Percentiles rank a stretch among this genome's conserved stretches.
phyloP scores from a whole-genome alignment of 2,797 vertebrate genomes.

The Sebastiscus albofasciatus region DNA sequence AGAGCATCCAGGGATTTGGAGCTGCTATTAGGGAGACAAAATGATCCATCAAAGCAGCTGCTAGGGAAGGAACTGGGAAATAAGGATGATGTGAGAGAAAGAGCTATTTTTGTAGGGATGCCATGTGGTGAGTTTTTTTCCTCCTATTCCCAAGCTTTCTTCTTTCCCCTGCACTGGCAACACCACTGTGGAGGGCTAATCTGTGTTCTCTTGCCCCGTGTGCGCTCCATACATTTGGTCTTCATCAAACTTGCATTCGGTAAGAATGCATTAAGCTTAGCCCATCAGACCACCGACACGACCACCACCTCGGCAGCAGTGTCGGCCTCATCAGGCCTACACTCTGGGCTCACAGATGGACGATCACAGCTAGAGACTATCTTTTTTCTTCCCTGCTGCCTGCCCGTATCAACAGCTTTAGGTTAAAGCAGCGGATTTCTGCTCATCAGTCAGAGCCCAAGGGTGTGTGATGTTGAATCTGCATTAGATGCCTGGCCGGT shows the following conservation, averaged over 20 bases:
- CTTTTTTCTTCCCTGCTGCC: conserved; percentile 18
- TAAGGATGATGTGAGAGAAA: conserved; percentile 66
- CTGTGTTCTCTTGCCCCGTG: conserved; percentile 45
- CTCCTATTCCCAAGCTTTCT: conserved; percentile 24
- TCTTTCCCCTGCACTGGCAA: conserved; percentile 16
- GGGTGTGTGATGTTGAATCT: conserved; percentile 65
- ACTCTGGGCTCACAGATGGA: conserved; percentile 53
- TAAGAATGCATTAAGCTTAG: conserved; percentile 42
- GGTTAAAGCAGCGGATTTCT: conserved; percentile 39
- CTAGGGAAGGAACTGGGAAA: conserved; percentile 68
- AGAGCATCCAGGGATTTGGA: conserved; percentile 77
- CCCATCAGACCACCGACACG: conserved; percentile 31
- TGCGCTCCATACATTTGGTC: conserved; percentile 53
- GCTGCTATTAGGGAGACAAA: conserved; percentile 80
- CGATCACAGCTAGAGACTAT: conserved; percentile 46
- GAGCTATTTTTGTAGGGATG: conserved; percentile 70
- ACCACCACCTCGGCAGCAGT: neutral
- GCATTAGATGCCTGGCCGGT: conserved; percentile 59
- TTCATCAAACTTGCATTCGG: conserved; percentile 62
- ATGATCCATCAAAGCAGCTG: conserved; percentile 81
- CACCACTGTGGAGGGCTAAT: conserved; percentile 41
- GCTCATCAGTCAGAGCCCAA: conserved; percentile 55
- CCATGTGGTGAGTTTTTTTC: conserved; percentile 28
- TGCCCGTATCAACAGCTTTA: conserved; percentile 39
- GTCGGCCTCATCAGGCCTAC: conserved; percentile 47